A percentile compares a stretch with the other conserved stretches of the same genome.
These are phyloP conservation scores for Nannoperca australis DNA, from an alignment of 2,797 vertebrate species.

Conservation along the genomic window DNA sequence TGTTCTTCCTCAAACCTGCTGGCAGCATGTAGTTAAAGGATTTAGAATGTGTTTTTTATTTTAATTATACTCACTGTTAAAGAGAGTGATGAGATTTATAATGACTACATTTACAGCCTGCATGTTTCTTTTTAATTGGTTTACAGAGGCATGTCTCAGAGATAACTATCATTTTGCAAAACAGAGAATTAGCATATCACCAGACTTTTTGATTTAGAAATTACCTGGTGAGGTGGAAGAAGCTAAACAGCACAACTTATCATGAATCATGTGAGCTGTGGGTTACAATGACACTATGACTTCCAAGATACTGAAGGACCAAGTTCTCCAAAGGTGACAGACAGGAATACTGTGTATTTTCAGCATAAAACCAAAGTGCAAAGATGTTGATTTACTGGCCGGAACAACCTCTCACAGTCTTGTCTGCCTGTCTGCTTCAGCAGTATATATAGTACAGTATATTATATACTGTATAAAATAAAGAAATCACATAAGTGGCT, in stretches of 20 bases:
- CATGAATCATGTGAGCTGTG: not conserved
- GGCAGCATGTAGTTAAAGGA: conserved; percentile 43
- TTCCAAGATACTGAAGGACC: not conserved
- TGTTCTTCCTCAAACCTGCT: conserved; percentile 48
- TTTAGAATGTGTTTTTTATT: conserved; percentile 50
- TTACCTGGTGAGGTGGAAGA: not conserved
- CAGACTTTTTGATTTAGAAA: not conserved
- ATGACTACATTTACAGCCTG: conserved; percentile 59
- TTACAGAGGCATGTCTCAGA: conserved; percentile 40
- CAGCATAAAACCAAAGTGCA: not conserved
- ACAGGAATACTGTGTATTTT: not conserved
- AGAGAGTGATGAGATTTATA: conserved; percentile 69
- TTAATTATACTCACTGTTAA: conserved; percentile 65
- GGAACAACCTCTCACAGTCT: not conserved
- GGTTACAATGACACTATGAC: not conserved
- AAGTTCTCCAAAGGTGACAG: conserved; percentile 15
- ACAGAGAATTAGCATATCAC: conserved; percentile 27
- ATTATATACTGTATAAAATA: not conserved
- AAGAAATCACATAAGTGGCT: not conserved
- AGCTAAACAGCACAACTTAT: conserved; percentile 7
- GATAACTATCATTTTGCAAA: conserved; percentile 31
- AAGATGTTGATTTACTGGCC: conserved; percentile 6
- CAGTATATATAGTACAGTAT: not conserved
- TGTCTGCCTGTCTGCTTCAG: not conserved
- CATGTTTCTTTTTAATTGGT: conserved; percentile 51